Conservation (phyloP, 35 echinoderm and acorn worm species). For the Apostichopus parvimensis region DNA sequence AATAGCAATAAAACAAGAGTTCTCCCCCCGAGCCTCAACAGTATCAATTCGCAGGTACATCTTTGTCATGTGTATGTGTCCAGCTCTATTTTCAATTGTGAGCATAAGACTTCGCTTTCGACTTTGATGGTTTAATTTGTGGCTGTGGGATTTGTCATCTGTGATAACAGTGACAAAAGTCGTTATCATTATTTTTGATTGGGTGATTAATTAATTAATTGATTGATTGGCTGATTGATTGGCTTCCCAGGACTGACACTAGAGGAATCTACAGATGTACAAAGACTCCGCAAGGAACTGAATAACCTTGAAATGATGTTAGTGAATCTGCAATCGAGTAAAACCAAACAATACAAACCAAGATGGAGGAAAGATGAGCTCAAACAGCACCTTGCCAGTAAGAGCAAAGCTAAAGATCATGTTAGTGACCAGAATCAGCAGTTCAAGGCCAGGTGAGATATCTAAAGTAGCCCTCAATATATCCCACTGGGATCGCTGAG, state of each 20-base stretch:
- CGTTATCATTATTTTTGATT: neutral
- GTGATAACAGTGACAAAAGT: no score
- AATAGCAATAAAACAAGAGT: no score
- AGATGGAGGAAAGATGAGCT: slow-evolving; percentile 79
- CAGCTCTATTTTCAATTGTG: no score
- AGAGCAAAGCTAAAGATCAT: slow-evolving; percentile 84
- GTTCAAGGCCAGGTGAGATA: slow-evolving; percentile 78
- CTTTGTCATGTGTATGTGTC: no score
- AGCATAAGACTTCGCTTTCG: no score
- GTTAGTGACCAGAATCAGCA: slow-evolving; percentile 84
- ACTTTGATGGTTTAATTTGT: no score
- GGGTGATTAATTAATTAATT: no score
- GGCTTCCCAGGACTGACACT: slow-evolving; percentile 70
- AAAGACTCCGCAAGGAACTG: slow-evolving; percentile 46
- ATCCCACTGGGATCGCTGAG: no score
- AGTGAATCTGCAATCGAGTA: slow-evolving; percentile 50
- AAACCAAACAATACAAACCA: slow-evolving; percentile 59
- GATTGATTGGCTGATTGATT: neutral
- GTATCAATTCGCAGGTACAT: no score
- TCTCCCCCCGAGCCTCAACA: no score
- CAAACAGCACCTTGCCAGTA: slow-evolving; percentile 81
- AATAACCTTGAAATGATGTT: slow-evolving; percentile 39
- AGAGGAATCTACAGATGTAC: slow-evolving; percentile 78
- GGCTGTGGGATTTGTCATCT: no score
- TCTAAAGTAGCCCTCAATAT: neutral